Evolutionary conservation across 2,797 vertebrate species (phyloP), one percentile per base, ranked within the genome.

Genomic region (Acanthopagrus latus): DNA sequence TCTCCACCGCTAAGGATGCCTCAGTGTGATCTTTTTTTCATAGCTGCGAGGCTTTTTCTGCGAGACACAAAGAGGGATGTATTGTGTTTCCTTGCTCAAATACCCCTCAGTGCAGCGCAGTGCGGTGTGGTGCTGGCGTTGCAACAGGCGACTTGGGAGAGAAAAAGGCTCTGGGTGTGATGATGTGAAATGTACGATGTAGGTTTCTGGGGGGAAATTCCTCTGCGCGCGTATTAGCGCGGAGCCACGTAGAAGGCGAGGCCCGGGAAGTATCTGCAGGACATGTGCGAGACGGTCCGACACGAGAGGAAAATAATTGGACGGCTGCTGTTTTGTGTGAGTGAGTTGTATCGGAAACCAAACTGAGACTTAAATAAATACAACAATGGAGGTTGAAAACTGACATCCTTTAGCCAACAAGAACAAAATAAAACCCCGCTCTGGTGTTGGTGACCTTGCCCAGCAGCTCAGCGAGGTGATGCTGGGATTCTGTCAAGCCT

Each of bases 401-500:
- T 43, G 64, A 51, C 48, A 47, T 67, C 17, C 70, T 82, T 72
- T 52, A 29, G 29, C 48, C 69, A 84, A 76, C 44, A 4, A 82
- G 64, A 79, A 63, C 63, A 87, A 83, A 71, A 17, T 86, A 41
- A 83, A 71, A 17, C 46, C 65, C 33, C 33, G 25, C 58, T 51
- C 52, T 59, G 27, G 70, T 63, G 64, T 71, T 72, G 71, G 74
- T 88, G 89, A 93, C 90, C 88, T 93, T 90, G 89, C 86, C 86
- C 68, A 78, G 80, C 82, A 89, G 82, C 81, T 82, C 71, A 65
- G 57, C 14, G 71, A 85, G 88, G 87, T 90, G 86, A 88, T 81
- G 81, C 76, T 90, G 83, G 66, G 83, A 82, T 89, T 69, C 82
- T 87, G 89, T 88, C 89, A 88, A 58, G 86, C 85, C 82, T 85